Evolutionary conservation across 1,140 invertebrate genomes (phyloP).

Genomic region (Cherax quadricarinatus): DNA sequence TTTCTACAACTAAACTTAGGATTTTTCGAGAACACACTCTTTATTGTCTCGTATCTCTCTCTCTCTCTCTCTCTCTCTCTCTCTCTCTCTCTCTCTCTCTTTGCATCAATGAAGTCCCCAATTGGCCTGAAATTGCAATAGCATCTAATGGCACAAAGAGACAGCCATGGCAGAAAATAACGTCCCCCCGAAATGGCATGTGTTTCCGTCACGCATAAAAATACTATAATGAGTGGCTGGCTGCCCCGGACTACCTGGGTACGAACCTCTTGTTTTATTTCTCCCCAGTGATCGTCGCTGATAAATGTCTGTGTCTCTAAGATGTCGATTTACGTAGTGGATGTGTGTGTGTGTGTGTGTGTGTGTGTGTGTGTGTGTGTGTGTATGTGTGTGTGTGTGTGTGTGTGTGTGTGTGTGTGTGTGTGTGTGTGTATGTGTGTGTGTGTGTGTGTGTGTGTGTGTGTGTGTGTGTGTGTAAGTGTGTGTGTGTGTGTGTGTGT

Average conservation of each 20-base stretch:
- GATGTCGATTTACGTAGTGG: not conserved
- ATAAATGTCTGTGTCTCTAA: not conserved
- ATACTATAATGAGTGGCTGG: not conserved
- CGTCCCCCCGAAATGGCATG: not conserved
- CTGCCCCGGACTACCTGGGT: not conserved
- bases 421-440: no score
- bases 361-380: no score
- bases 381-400: no score
- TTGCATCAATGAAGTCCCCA: not conserved
- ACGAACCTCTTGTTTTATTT: not conserved
- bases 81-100: slow-evolving; percentile 9
- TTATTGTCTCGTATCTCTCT: not conserved
- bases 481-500: no score
- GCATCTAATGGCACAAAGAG: slow-evolving; percentile 1
- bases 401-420: no score
- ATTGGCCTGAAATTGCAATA: slow-evolving; percentile 14
- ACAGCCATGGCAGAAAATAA: not conserved
- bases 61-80: slow-evolving; percentile 25
- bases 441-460: no score
- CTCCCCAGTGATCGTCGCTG: not conserved
- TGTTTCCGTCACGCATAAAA: slow-evolving; percentile 14
- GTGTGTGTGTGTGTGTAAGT: no score
- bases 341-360: no score
- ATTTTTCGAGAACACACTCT: no score
- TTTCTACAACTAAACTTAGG: no score